These are phyloP conservation scores for Choristoneura rosaceana DNA, from an alignment of 2,888 invertebrate species.

Conservation along the genomic window DNA sequence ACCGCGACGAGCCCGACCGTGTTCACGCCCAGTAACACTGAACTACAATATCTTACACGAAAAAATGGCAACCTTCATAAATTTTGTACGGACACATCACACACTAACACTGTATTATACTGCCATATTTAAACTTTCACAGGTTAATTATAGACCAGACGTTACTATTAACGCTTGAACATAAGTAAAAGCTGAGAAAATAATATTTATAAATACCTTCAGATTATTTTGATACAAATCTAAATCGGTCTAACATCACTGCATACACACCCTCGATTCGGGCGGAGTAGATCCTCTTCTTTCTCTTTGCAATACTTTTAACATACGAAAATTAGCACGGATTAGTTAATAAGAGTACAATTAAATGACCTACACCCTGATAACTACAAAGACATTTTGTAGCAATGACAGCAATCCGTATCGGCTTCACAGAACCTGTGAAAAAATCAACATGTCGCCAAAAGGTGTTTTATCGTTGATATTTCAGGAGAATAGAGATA, in stretches of 20 bases:
- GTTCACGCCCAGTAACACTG: constrained; percentile 78
- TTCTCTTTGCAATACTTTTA: constrained; percentile 71
- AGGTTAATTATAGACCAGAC: constrained; percentile 84
- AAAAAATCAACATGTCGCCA: constrained; percentile 86
- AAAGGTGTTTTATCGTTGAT: constrained; percentile 77
- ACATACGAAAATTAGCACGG: constrained; percentile 78
- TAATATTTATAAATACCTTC: constrained; percentile 86
- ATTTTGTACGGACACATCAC: constrained; percentile 73
- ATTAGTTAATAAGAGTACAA: constrained; percentile 78
- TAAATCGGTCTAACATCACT: constrained; percentile 80
- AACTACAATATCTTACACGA: constrained; percentile 74
- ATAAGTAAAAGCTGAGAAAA: constrained; percentile 86
- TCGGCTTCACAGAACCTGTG: constrained; percentile 85
- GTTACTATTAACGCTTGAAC: constrained; percentile 85
- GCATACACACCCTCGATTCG: constrained; percentile 84
- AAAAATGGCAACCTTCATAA: constrained; percentile 84
- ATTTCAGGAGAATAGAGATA: constrained; percentile 66
- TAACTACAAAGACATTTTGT: constrained; percentile 85
- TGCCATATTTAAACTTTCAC: constrained; percentile 85
- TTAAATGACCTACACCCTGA: constrained; percentile 85
- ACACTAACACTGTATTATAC: constrained; percentile 77
- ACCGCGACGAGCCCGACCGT: constrained; percentile 50
- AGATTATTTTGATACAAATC: constrained; percentile 85
- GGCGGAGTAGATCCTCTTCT: constrained; percentile 82
- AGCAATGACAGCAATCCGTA: constrained; percentile 84